Conservation (phyloP, 2,113 vertebrate genomes). For the Guaruba guarouba region DNA sequence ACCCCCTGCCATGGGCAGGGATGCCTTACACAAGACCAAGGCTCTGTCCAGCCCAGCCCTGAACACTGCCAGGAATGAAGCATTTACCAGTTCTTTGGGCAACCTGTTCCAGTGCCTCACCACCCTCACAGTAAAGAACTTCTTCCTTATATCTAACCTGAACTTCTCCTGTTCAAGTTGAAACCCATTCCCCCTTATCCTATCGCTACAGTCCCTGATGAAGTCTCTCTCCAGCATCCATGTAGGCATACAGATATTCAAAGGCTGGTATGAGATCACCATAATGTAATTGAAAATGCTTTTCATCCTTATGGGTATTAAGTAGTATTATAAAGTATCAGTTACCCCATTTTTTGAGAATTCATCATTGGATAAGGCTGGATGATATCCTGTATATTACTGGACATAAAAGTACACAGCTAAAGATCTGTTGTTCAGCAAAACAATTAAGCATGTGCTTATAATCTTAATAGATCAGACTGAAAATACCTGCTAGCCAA, state of each 20-base stretch:
- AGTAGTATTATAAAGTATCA: not conserved
- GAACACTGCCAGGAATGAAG: not conserved
- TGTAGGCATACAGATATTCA: not conserved
- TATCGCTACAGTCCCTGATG: not conserved
- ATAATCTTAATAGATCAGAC: constrained; percentile 17
- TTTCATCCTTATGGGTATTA: not conserved
- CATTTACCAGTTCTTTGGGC: not conserved
- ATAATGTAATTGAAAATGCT: not conserved
- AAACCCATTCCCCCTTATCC: not conserved
- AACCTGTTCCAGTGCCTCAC: not conserved
- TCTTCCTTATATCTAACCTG: not conserved
- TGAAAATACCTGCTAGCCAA: constrained; percentile 15
- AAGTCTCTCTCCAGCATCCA: not conserved
- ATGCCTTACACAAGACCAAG: not conserved
- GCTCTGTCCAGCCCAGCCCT: not conserved
- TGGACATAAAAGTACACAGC: not conserved
- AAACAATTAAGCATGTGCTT: not conserved
- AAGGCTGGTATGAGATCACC: not conserved
- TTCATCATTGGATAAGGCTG: not conserved
- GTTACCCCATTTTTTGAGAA: not conserved
- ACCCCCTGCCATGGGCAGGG: not conserved
- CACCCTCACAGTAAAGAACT: not conserved
- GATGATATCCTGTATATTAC: not conserved
- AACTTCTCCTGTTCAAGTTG: not conserved
- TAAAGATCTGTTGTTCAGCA: not conserved